phyloP scores from a whole-genome alignment of 2,113 vertebrate species.

The Trichechus manatus region DNA sequence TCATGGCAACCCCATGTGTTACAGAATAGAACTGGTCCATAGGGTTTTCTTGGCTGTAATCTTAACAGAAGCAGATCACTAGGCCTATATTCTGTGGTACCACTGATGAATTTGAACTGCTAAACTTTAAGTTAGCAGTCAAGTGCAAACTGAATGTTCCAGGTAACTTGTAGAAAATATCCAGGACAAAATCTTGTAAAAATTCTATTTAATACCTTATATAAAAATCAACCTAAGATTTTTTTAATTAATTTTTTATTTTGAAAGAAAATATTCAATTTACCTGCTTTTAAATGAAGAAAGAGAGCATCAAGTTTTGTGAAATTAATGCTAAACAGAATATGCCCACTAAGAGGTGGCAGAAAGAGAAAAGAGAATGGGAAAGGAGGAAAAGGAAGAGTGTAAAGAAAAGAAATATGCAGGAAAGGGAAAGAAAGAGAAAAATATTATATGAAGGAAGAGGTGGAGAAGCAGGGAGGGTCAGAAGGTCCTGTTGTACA shows the following conservation, averaged over 20 bases:
- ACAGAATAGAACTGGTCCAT: background rate
- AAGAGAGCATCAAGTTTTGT: background rate
- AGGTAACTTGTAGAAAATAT: background rate
- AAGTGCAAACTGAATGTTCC: background rate
- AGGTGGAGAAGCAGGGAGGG: background rate
- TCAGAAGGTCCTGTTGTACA: background rate
- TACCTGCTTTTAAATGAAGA: slow-evolving; percentile 24
- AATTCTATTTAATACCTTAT: background rate
- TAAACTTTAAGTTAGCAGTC: background rate
- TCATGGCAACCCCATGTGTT: background rate
- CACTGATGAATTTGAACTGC: background rate
- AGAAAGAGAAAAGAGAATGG: background rate
- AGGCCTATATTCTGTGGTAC: background rate
- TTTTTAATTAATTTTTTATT: background rate
- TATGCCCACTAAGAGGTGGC: background rate
- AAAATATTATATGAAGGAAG: background rate
- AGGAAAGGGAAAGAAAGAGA: background rate
- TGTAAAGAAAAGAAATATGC: background rate
- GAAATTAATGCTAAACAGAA: background rate
- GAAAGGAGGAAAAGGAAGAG: background rate
- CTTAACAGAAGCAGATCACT: background rate
- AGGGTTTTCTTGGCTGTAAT: background rate
- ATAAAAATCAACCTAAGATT: background rate
- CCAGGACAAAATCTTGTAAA: background rate
- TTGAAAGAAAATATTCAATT: background rate